Conservation (phyloP, 2,797 vertebrate species). For the Pseudochromis fuscus region DNA sequence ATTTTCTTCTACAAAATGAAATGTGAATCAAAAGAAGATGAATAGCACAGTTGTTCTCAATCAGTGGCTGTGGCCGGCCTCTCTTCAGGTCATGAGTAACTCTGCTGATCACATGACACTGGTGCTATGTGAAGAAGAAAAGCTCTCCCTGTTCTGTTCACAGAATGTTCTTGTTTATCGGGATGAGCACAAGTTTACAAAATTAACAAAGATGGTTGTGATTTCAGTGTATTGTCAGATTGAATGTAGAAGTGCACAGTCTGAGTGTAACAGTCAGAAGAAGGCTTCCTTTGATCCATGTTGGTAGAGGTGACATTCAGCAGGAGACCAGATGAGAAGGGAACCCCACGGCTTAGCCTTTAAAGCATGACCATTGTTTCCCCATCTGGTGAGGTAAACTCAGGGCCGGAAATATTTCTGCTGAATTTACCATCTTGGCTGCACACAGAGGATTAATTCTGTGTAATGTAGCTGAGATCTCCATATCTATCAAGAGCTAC, state of each 20-base stretch:
- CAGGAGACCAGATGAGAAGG: slow-evolving; percentile 75
- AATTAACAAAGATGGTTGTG: background rate
- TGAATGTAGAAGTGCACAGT: background rate
- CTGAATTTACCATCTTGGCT: slow-evolving; percentile 49
- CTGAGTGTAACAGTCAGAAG: slow-evolving; percentile 14
- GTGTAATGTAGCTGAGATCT: background rate
- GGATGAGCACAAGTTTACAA: background rate
- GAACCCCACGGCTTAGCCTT: slow-evolving; percentile 75
- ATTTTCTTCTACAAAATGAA: too few species aligned
- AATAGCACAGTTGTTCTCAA: slow-evolving; percentile 53
- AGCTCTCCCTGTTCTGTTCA: slow-evolving; percentile 13
- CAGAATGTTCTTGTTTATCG: background rate
- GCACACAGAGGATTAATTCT: background rate
- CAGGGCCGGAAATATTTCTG: slow-evolving; percentile 61
- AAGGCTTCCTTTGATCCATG: slow-evolving; percentile 66
- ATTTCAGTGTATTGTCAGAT: background rate
- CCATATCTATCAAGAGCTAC: background rate
- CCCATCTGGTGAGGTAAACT: slow-evolving; percentile 79
- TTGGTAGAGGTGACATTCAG: slow-evolving; percentile 85
- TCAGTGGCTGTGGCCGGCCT: slow-evolving; percentile 23
- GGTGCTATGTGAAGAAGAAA: slow-evolving; percentile 30
- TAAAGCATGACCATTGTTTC: slow-evolving; percentile 76
- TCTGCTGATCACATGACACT: slow-evolving; percentile 39
- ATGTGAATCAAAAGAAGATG: slow-evolving; percentile 39
- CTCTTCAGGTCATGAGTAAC: slow-evolving; percentile 39